phyloP scores from a whole-genome alignment of 2,888 invertebrate genomes.

The Apodemia duryi region DNA sequence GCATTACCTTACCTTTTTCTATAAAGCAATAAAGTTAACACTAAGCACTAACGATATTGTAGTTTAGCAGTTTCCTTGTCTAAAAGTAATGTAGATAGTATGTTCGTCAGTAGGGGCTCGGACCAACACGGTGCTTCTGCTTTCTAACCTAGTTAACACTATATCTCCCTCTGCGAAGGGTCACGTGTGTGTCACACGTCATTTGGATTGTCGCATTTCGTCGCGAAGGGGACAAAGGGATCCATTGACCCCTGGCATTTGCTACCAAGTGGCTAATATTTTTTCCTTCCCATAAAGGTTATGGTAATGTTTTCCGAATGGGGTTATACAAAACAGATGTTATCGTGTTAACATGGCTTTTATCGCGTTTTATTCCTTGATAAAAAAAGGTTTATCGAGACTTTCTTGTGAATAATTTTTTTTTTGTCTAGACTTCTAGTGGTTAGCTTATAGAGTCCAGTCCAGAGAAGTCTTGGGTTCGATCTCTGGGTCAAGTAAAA shows the following conservation, averaged over 20 bases:
- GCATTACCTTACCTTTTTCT: no score
- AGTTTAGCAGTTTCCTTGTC: no score
- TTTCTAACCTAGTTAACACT: constrained; percentile 27
- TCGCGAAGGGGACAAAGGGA: constrained; percentile 49
- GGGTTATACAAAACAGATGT: constrained; percentile 67
- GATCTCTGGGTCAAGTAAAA: no score
- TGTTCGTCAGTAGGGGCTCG: no score
- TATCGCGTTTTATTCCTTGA: background rate
- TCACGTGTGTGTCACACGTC: constrained; percentile 75
- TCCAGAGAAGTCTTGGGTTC: no score
- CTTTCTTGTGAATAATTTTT: no score
- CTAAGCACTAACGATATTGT: no score
- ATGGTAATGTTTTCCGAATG: constrained; percentile 64
- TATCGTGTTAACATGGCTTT: constrained; percentile 41
- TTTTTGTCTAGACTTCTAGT: no score
- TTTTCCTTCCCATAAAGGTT: constrained; percentile 70
- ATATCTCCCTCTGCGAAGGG: constrained; percentile 35
- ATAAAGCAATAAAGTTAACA: no score
- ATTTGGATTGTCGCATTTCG: constrained; percentile 76
- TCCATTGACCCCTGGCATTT: constrained; percentile 52
- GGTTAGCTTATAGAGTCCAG: no score
- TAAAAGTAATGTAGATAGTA: no score
- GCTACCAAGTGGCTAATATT: constrained; percentile 57
- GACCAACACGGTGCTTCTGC: background rate
- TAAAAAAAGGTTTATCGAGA: background rate